Base-by-base conservation (phyloP, 1,140 invertebrate species). In the Orchestia grillus region DNA sequence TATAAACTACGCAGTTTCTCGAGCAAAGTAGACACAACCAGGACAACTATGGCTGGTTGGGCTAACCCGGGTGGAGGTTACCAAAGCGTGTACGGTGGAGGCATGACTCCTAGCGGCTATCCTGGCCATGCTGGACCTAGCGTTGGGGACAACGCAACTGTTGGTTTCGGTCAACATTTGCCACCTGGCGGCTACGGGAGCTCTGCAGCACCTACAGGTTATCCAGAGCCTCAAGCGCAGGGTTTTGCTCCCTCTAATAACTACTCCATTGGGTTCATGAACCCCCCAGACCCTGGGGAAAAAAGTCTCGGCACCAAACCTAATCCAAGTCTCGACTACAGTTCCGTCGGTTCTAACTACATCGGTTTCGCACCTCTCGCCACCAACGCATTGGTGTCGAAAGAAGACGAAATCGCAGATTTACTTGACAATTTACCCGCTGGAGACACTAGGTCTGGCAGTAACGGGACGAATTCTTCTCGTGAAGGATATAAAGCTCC, bases 361-460 rank as follows among this genome's bases (percentile, higher is more conserved):
- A 28, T 91, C 28, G 88, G 88, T 8, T 91, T 91, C 88, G 88
- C 88, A 42, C 88, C 88, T 23, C 41, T 91, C 88, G 88, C 88
- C 11, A 19, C 88, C 41, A 91, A 91, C 41, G 4, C 36, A 42
- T 42, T 91, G 41, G 88, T 91, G 44, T 44, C 88, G 62, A 77
- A 77, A 77, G 62, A 77, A 77, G 62, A 77, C 28, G 62, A 77
- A 77, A 77, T 77, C 36, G 11, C 28, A 23, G 62, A 77, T 77
- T 77, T 77, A 77, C 11, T 77, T 36, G 62, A 77, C 11, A 77
- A 77, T 77, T 77, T 77, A 77, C 62, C 62, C 3, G 36, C 15
- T 77, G 62, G 62, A 3, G 62, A 36, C 28, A 36, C 11, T 19
- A 77, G 62, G 28, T 77, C 62, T 15, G 11, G 15, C 47, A 19